Evolutionary conservation across 2,888 invertebrate genomes (phyloP), one percentile per base, ranked within the genome.

Genomic region (Catocala fraxini): DNA sequence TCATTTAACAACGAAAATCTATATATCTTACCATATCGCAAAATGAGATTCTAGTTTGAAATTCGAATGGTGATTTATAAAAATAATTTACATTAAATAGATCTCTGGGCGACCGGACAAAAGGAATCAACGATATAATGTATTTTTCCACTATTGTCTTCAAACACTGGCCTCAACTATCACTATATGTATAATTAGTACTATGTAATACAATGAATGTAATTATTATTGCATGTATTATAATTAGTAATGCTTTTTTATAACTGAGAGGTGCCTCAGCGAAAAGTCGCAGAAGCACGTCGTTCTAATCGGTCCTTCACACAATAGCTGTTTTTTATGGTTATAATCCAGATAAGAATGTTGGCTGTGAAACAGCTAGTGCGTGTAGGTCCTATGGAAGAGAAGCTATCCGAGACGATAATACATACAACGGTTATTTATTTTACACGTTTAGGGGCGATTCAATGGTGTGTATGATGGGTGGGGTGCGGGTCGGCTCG

Each of bases 141-240:
- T 65, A 60, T 47, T 63, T 74, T 64, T 62, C 73, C 55, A 77
- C 83, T 81, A 86, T 85, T 87, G 83, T 89, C 85, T 82, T 84
- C 75, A 82, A 82, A 88, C 85, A 90, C 89, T 91, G 91, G 91
- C 91, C 91, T 85, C 80, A 71, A 79, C 81, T 88, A 89, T 89
- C 86, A 89, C 89, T 88, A 87, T 71, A 68, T 72, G 67, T 73
- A 80, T 79, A 75, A 75, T 77, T 77, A 77, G 63, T 9, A 75
- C 76, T 79, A 83, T 77, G 73, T 72, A 71, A 77, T 74, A 79
- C 68, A 71, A 80, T 72, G 62, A 69, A 78, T 79, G 70, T 63
- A 69, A 43, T 75, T 77, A 72, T 74, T 73, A 81, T 80, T 83
- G 80, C 80, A 74, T 77, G 73, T 69, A 72, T 73, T 70, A 68